Base-by-base conservation (phyloP, 30 jellyfish, hydroid and myxozoan species). In the Morbakka virulenta region DNA sequence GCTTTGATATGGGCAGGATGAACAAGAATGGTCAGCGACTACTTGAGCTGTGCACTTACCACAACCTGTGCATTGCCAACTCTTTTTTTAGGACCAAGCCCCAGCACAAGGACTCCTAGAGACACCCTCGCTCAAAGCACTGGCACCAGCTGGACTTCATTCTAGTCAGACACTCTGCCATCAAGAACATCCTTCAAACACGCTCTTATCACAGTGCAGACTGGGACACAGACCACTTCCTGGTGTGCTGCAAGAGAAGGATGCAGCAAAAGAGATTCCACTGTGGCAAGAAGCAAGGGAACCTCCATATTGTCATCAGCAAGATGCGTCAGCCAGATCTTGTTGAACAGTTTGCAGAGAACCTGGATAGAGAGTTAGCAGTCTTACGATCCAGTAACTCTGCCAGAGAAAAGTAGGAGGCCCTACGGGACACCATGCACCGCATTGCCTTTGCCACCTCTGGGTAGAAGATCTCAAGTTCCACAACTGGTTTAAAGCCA, bases 151-250 rank as follows among this genome's bases (percentile, higher is more conserved):
- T n/a, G n/a, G n/a, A n/a, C n/a, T n/a, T n/a, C n/a, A n/a, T n/a
- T n/a, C n/a, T n/a, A n/a, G n/a, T n/a, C n/a, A n/a, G n/a, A n/a
- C n/a, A n/a, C n/a, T n/a, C n/a, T n/a, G n/a, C n/a, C n/a, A n/a
- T n/a, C n/a, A n/a, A n/a, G 81, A 29, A 69, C 4, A 34, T 69
- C 34, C 81, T 17, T 24, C 77, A 32, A 32, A 47, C 34, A 4
- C 81, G 81, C 73, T 24, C 81, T 20, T 69, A 69, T 34, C 81
- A 69, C 81, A 69, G 81, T 33, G 81, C 81, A 31, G 81, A 69
- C 72, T 66, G 78, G 17, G 72, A 69, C 78, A 32, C 81, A 69
- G 81, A 69, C n/a, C n/a, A n/a, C n/a, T n/a, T n/a, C n/a, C n/a
- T n/a, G n/a, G n/a, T n/a, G n/a, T n/a, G n/a, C n/a, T n/a, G n/a